phyloP scores from a whole-genome alignment of 2,888 invertebrate genomes.

The Protophormia terraenovae region DNA sequence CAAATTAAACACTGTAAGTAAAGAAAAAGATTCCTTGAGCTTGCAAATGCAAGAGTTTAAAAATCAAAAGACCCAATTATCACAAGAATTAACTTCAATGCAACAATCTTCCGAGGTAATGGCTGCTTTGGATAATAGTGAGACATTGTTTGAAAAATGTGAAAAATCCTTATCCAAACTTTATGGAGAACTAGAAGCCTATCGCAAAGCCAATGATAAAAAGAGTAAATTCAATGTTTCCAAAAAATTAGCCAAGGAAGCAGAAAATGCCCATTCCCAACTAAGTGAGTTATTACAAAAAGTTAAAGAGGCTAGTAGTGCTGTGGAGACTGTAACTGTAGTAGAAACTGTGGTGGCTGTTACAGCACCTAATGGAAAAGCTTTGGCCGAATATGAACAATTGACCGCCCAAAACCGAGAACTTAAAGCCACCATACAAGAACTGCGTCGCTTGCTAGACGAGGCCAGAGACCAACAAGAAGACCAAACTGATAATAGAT shows the following conservation, averaged over 20 bases:
- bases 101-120: slow-evolving; percentile 78
- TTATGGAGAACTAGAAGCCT: slow-evolving; percentile 79
- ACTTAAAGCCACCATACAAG: slow-evolving; percentile 73
- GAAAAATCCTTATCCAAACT: slow-evolving; percentile 77
- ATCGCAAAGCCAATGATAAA: slow-evolving; percentile 79
- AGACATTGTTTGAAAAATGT: slow-evolving; percentile 76
- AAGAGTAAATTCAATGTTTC: slow-evolving; percentile 79
- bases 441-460: slow-evolving; percentile 71
- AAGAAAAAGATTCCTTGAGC: slow-evolving; percentile 80
- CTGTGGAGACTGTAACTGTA: slow-evolving; percentile 77
- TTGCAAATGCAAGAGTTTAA: slow-evolving; percentile 73
- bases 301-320: slow-evolving; percentile 76
- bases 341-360: slow-evolving; percentile 77
- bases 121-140: slow-evolving; percentile 74
- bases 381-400: slow-evolving; percentile 78
- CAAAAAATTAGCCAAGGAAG: slow-evolving; percentile 80
- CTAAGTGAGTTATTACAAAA: slow-evolving; percentile 77
- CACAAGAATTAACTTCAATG: slow-evolving; percentile 76
- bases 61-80: slow-evolving; percentile 73
- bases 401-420: slow-evolving; percentile 77
- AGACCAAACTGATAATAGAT: slow-evolving; percentile 76
- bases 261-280: slow-evolving; percentile 78
- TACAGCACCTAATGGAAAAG: slow-evolving; percentile 78
- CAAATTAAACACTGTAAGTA: slow-evolving; percentile 79
- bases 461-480: slow-evolving; percentile 74